Base-by-base conservation (phyloP, 2,113 vertebrate genomes). In the Silurus meridionalis region DNA sequence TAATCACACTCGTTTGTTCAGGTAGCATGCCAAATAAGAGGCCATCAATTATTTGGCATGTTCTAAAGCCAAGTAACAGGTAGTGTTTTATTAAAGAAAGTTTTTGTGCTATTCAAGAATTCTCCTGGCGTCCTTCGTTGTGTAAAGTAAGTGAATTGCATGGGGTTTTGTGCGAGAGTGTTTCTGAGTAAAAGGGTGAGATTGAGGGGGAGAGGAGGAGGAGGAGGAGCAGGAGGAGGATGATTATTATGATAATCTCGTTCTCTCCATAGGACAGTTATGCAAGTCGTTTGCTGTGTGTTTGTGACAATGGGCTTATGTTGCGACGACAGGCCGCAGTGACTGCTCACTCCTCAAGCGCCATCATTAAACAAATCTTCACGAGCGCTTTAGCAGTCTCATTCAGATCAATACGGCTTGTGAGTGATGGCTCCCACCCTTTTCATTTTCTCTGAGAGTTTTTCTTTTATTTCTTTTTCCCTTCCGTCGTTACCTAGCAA, bases 391-490 rank as follows among this genome's bases (percentile, higher is more conserved):
- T 80, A 50, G 37, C 74, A n/a, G 81, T 78, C 60, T 83, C 25
- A 25, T 87, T 72, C 87, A 88, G 83, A 90, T 90, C 87, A 87
- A 87, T 88, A 83, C 50, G 83, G 46, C 28, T 79, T 71, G 55
- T 86, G 77, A 86, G 21, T 52, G 74, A 79, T 50, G 37, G 63
- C 66, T 71, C 58, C 75, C 79, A 61, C 25, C 55, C 50, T 50
- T 75, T 75, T 66, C 83, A 19, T 88, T 79, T 86, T 57, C 82
- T 85, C 71, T 0, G 19, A 1, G 23, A 84, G 71, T 67, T 52
- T 13, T 25, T 6, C 14, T 37, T 69, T 37, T 2, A 37, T 37
- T 37, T 2, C 1, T 37, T 37, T 37, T 37, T 37, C 37, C 37
- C 2, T 81, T 81, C 61, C 66, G 21, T 82, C 25, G 80, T 82